A percentile compares a stretch with the other conserved stretches of the same genome.
These are phyloP conservation scores for Leucophora obtusa DNA, from an alignment of 2,888 invertebrate species.

Conservation along the genomic window DNA sequence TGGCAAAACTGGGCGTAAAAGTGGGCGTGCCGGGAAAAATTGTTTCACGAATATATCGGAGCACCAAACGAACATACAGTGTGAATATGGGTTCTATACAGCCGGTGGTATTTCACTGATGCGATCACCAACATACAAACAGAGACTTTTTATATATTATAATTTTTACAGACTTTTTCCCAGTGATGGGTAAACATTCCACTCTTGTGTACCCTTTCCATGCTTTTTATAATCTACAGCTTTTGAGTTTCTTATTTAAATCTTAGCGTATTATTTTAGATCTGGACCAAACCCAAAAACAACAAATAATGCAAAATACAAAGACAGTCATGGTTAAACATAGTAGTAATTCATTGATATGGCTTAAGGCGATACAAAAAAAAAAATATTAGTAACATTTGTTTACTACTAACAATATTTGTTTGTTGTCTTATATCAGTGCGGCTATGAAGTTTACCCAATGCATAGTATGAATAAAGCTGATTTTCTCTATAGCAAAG, in stretches of 20 bases:
- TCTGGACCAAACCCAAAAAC: constrained; percentile 33
- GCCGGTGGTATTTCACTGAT: too few relatives aligned
- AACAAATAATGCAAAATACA: not conserved
- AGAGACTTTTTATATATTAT: too few relatives aligned
- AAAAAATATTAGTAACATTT: constrained; percentile 37
- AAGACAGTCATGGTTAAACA: constrained; percentile 3
- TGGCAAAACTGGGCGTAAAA: too few relatives aligned
- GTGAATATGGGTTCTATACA: too few relatives aligned
- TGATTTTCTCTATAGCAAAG: constrained; percentile 36
- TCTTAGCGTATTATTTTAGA: not conserved
- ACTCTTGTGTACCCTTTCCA: not conserved
- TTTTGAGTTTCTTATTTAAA: not conserved
- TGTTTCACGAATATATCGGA: too few relatives aligned
- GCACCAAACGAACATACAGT: too few relatives aligned
- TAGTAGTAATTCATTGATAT: constrained; percentile 37
- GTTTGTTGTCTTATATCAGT: constrained; percentile 39
- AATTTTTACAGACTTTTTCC: too few relatives aligned
- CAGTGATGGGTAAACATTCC: too few relatives aligned
- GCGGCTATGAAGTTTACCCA: constrained; percentile 11
- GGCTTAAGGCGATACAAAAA: constrained; percentile 42
- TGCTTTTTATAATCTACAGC: not conserved
- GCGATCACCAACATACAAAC: too few relatives aligned
- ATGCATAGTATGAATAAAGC: not conserved
- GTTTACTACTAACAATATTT: constrained; percentile 46
- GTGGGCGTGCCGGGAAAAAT: too few relatives aligned